Evolutionary conservation across 2,113 vertebrate genomes (phyloP).

Genomic region (Rhinoderma darwinii): DNA sequence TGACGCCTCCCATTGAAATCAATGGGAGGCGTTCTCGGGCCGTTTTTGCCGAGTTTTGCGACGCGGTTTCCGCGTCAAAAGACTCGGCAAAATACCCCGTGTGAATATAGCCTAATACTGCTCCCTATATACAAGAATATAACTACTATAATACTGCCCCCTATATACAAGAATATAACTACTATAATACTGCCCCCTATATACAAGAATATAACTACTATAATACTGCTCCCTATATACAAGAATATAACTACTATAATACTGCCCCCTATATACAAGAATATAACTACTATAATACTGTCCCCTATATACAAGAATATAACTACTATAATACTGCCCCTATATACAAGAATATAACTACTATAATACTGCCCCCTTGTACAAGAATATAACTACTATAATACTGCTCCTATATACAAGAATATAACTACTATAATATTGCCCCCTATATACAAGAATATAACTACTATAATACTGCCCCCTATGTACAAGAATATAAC

Average conservation of each 20-base stretch:
- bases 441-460: background rate
- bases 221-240: background rate
- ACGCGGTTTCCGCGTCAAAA: too few species aligned
- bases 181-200: slow-evolving; percentile 2
- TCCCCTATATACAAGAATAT: background rate
- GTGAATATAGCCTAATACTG: too few species aligned
- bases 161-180: background rate
- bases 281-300: slow-evolving; percentile 8
- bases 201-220: background rate
- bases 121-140: background rate
- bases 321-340: background rate
- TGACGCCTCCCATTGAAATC: too few species aligned
- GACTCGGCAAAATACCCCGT: too few species aligned
- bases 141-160: slow-evolving; percentile 5
- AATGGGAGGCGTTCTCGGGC: too few species aligned
- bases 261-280: background rate
- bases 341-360: background rate
- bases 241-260: slow-evolving; percentile 4
- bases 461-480: too few species aligned
- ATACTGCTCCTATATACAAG: too few species aligned
- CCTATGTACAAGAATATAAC: too few species aligned
- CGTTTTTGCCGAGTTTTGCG: too few species aligned
- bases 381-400: too few species aligned
- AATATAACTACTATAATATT: too few species aligned
- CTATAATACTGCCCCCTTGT: background rate